phyloP scores from a whole-genome alignment of 1,140 invertebrate genomes.

The Danaus plexippus region DNA sequence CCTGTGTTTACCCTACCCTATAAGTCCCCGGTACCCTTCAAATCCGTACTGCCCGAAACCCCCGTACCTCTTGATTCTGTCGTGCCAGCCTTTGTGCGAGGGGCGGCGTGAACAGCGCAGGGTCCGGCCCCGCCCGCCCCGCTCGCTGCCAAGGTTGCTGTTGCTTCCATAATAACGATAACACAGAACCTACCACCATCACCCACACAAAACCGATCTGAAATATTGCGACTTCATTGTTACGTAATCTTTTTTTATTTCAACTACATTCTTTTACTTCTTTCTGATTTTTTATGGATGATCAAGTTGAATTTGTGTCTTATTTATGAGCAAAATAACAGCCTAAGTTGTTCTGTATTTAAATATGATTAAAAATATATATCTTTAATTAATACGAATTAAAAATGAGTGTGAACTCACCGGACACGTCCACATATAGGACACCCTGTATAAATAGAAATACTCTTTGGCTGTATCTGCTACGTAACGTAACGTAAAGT shows the following conservation, averaged over 20 bases:
- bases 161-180: conserved; percentile 43
- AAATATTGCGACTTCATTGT: conserved; percentile 7
- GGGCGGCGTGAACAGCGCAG: conserved; percentile 77
- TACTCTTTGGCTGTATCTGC: conserved; percentile 56
- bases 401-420: conserved; percentile 28
- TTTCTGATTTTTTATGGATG: too few relatives aligned
- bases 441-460: conserved; percentile 82
- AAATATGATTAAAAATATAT: too few relatives aligned
- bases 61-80: neutral
- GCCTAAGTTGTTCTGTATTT: too few relatives aligned
- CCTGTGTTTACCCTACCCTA: too few relatives aligned
- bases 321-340: too few relatives aligned
- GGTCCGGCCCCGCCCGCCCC: conserved; percentile 50
- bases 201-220: conserved; percentile 55
- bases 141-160: conserved; percentile 45
- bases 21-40: too few relatives aligned
- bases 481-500: conserved; percentile 33
- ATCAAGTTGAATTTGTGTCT: too few relatives aligned
- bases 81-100: conserved; percentile 69
- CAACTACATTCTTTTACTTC: too few relatives aligned
- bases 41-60: too few relatives aligned
- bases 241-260: neutral
- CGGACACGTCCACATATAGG: conserved; percentile 87
- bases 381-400: too few relatives aligned
- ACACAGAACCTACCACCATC: conserved; percentile 32